phyloP scores from a whole-genome alignment of 92 coral and sea anemone species.

The Umimayanthus chanpuru region DNA sequence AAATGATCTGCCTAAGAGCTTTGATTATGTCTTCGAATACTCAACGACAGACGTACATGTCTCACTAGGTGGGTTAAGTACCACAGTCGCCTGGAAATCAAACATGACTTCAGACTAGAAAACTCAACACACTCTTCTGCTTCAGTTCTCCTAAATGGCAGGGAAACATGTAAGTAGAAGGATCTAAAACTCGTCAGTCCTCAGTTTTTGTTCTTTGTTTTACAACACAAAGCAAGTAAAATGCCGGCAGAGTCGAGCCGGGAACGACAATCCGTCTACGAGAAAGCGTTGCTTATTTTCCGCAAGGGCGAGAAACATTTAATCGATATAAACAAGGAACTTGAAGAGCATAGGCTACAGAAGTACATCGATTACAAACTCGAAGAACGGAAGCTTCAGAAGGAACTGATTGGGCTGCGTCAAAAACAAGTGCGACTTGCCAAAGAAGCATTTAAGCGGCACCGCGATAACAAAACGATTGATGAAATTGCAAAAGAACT shows the following conservation, averaged over 20 bases:
- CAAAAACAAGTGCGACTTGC: conserved; percentile 70
- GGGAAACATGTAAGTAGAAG: no score
- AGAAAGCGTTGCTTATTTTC: conserved; percentile 74
- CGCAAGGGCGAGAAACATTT: conserved; percentile 71
- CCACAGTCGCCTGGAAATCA: not conserved
- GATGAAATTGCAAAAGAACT: conserved; percentile 82
- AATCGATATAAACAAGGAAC: conserved; percentile 55
- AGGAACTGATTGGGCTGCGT: conserved; percentile 67
- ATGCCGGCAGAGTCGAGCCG: conserved; percentile 68
- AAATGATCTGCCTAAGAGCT: not conserved
- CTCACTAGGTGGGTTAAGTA: not conserved
- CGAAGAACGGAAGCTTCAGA: conserved; percentile 69
- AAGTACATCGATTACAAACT: conserved; percentile 77
- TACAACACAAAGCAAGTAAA: not conserved
- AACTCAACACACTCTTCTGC: not conserved
- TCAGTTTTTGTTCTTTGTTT: not conserved
- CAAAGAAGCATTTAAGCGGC: conserved; percentile 69
- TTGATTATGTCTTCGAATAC: not conserved
- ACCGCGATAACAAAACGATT: conserved; percentile 59
- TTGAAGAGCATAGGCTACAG: conserved; percentile 67
- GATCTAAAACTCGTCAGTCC: no score
- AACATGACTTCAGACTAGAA: not conserved
- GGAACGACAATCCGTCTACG: conserved; percentile 78
- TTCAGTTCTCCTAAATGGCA: no score
- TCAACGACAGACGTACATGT: no score